A percentile compares a stretch with the other conserved stretches of the same genome.
Evolutionary conservation across 2,113 vertebrate genomes (phyloP).

Genomic region (Phaetusa simplex): DNA sequence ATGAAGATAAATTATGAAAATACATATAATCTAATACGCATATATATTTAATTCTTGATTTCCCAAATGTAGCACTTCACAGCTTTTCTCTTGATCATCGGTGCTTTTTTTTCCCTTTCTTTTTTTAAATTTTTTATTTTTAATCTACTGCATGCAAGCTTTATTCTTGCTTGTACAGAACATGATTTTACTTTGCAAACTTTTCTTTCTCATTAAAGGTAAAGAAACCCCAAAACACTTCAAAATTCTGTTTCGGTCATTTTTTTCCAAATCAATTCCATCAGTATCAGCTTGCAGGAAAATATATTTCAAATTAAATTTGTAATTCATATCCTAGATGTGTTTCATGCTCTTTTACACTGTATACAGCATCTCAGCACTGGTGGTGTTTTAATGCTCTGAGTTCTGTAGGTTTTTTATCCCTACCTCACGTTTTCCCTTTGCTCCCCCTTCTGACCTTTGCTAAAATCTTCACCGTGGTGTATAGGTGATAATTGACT

Average conservation of each 20-base stretch:
- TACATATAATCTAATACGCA: no score
- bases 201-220: neutral
- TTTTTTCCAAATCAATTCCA: neutral
- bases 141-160: neutral
- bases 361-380: neutral
- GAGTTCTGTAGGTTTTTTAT: neutral
- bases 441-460: neutral
- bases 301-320: neutral
- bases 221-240: neutral
- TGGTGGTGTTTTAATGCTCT: neutral
- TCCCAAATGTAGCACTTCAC: neutral
- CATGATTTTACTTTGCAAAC: neutral
- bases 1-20: neutral
- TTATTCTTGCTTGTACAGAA: neutral
- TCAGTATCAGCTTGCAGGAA: neutral
- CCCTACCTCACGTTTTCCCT: neutral
- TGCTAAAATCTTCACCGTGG: neutral
- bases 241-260: neutral
- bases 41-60: neutral
- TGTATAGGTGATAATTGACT: conserved; percentile 8
- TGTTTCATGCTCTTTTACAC: neutral
- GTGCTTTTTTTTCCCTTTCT: no score
- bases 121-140: neutral
- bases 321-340: neutral
- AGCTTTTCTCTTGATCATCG: neutral